Conservation (phyloP, 1,140 invertebrate genomes). For the Drosophila melanogaster region Release_6_plus_ISO1_MT NT_033777.3:5196501-5197000, state of each 20-base stretch:
- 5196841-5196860: constrained; percentile 15
- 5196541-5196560: constrained; percentile 12
- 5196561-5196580: constrained; percentile 23
- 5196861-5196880: constrained; percentile 46
- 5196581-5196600: constrained; percentile 33
- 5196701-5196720: constrained; percentile 21
- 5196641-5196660: constrained; percentile 38
- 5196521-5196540: constrained; percentile 61
- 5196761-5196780: constrained; percentile 66
- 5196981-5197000: constrained; percentile 30
- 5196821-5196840: constrained; percentile 33
- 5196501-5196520: constrained; percentile 15
- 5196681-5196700: not conserved
- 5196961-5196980: constrained; percentile 48
- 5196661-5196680: not conserved
- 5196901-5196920: constrained; percentile 62
- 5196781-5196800: constrained; percentile 44
- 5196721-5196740: constrained; percentile 69
- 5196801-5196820: constrained; percentile 21
- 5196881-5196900: constrained; percentile 37
- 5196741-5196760: constrained; percentile 33
- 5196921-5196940: constrained; percentile 35
- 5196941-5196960: constrained; percentile 32
- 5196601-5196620: constrained; percentile 41
- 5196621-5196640: constrained; percentile 71